A percentile compares a stretch with the other conserved stretches of the same genome.
Conservation (phyloP, 2,113 vertebrate genomes). For the Crotophaga sulcirostris region DNA sequence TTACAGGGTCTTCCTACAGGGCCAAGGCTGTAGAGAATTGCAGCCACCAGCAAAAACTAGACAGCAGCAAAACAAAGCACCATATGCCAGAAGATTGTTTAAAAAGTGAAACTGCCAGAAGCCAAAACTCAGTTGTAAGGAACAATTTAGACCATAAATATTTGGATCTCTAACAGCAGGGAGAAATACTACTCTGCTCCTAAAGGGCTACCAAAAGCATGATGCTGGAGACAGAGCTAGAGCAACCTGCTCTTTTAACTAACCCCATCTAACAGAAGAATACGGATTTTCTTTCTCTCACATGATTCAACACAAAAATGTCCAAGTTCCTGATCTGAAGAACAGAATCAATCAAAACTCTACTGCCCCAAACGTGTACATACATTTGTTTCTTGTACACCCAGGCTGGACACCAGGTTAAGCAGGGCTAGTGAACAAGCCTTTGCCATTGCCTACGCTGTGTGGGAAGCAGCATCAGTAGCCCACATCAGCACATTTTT, state of each 20-base stretch:
- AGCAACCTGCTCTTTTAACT: background rate
- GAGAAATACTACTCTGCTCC: background rate
- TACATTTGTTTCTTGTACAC: background rate
- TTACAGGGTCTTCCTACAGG: background rate
- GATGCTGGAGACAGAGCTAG: background rate
- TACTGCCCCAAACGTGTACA: background rate
- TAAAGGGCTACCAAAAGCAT: background rate
- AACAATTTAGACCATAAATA: conserved; percentile 8
- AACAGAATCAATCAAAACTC: background rate
- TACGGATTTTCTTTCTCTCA: background rate
- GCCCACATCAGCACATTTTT: background rate
- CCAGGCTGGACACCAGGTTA: background rate
- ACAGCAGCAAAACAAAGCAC: background rate
- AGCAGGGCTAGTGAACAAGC: background rate
- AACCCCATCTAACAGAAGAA: background rate
- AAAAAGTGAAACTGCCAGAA: background rate
- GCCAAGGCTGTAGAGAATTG: background rate
- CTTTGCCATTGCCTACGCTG: background rate
- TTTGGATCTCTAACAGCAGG: background rate
- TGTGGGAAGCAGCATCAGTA: background rate
- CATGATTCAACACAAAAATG: background rate
- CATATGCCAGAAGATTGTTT: background rate
- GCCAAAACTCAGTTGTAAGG: background rate
- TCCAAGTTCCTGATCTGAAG: background rate
- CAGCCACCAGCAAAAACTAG: background rate